phyloP scores from a whole-genome alignment of 1,140 invertebrate genomes.

The Drosophila repleta region DNA sequence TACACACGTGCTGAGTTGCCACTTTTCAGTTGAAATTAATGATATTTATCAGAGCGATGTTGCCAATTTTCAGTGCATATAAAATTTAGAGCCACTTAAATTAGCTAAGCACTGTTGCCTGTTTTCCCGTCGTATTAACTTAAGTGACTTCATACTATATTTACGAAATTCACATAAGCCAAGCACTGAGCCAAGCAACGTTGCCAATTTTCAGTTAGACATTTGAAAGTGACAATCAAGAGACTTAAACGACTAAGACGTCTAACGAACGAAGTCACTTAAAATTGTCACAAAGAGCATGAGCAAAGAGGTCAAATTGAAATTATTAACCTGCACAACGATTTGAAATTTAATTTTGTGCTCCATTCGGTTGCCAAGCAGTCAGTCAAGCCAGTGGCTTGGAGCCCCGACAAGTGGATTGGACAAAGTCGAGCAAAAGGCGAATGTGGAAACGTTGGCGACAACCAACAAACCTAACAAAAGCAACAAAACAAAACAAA shows the following conservation, averaged over 20 bases:
- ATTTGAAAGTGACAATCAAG: conserved; percentile 37
- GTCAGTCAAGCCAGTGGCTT: conserved; percentile 1
- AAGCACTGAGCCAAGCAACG: neutral
- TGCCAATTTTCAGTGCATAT: conserved; percentile 29
- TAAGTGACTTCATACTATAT: neutral
- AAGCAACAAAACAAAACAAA: neutral
- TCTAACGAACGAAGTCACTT: conserved; percentile 34
- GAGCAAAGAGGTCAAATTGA: conserved; percentile 68
- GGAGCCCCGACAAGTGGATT: conserved; percentile 23
- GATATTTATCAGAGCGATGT: conserved; percentile 6
- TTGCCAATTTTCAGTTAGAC: conserved; percentile 42
- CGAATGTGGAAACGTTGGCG: conserved; percentile 39
- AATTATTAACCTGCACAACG: conserved; percentile 69
- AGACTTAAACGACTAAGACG: conserved; percentile 21
- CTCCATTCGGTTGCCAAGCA: conserved; percentile 3
- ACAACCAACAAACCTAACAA: conserved; percentile 4
- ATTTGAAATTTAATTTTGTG: conserved; percentile 76
- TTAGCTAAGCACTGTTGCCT: too few relatives aligned
- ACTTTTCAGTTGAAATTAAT: neutral
- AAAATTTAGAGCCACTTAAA: too few relatives aligned
- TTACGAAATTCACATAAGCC: neutral
- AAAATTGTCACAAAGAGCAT: conserved; percentile 39
- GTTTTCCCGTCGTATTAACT: neutral
- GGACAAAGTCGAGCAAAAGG: conserved; percentile 48
- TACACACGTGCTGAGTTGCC: neutral